Evolutionary conservation across 2,888 invertebrate species (phyloP), one percentile per base, ranked within the genome.

Genomic region (Choreutis nemorana): DNA sequence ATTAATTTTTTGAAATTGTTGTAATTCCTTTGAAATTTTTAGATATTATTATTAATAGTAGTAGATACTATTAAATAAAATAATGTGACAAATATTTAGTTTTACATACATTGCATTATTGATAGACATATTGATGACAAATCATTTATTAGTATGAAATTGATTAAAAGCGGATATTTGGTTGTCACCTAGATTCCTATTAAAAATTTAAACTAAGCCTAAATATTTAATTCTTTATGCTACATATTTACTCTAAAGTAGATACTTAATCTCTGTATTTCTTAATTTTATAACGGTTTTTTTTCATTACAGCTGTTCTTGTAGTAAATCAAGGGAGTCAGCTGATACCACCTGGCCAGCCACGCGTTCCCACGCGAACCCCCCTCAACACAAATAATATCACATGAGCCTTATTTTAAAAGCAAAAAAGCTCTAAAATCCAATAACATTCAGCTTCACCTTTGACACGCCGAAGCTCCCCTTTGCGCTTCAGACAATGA

Each of bases 321-420:
- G 26, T 32, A 39, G 39, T 37, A 26, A 34, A 30, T 39, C 34
- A 45, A 46, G 45, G 54, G 55, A 46, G 46, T 50, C 48, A 59
- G 57, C 55, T 59, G 60, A 61, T 45, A 48, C 45, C 72, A 75
- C 65, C 73, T 70, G 73, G 71, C 52, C 44, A 56, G 55, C n/a
- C 62, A 60, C 61, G 58, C 61, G 60, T 78, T 75, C 75, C 65
- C 77, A 75, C 75, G 75, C 60, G 62, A 54, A 46, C 66, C 68
- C 71, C 47, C 39, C 37, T 41, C 39, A 26, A 39, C 11, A 11
- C 23, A 6, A 12, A 11, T 20, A 26, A n/a, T n/a, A n/a, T n/a
- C n/a, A n/a, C n/a, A n/a, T n/a, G n/a, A n/a, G n/a, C n/a, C n/a
- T n/a, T n/a, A n/a, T n/a, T n/a, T n/a, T n/a, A n/a, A n/a, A n/a